These are phyloP conservation scores for Enteromius fasciolatus DNA, from an alignment of 2,797 vertebrate genomes.

Conservation along the genomic window DNA sequence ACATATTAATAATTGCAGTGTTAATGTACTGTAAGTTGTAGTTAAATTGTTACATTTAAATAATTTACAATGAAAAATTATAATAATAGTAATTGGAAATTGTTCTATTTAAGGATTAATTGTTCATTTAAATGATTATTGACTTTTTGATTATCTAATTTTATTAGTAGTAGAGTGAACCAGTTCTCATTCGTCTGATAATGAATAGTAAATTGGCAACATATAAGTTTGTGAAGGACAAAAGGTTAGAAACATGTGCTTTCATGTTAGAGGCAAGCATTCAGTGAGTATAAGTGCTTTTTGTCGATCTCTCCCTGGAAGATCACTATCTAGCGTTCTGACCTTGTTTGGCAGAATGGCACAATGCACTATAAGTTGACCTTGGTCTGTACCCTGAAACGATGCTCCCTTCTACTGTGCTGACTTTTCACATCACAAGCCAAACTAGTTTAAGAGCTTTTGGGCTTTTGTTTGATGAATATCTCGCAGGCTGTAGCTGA, in stretches of 20 bases:
- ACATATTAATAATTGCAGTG: neutral
- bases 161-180: neutral
- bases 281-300: slow-evolving; percentile 1
- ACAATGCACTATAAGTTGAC: slow-evolving; percentile 31
- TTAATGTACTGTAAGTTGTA: neutral
- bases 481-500: slow-evolving; percentile 44
- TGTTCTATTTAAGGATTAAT: neutral
- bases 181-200: slow-evolving; percentile 9
- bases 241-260: slow-evolving; percentile 4
- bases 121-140: neutral
- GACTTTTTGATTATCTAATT: neutral
- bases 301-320: slow-evolving; percentile 14
- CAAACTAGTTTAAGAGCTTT: slow-evolving; percentile 43
- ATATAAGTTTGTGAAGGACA: slow-evolving; percentile 1
- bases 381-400: slow-evolving; percentile 31
- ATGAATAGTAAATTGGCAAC: slow-evolving; percentile 1
- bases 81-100: neutral
- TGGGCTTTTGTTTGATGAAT: slow-evolving; percentile 52
- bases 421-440: slow-evolving; percentile 5
- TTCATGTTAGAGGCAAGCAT: slow-evolving; percentile 3
- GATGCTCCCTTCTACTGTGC: neutral
- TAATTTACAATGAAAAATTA: neutral
- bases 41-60: neutral
- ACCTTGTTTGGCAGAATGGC: slow-evolving; percentile 20
- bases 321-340: slow-evolving; percentile 19